These are phyloP conservation scores for Drosophila merina DNA, from an alignment of 2,888 invertebrate species.

Conservation along the genomic window DNA sequence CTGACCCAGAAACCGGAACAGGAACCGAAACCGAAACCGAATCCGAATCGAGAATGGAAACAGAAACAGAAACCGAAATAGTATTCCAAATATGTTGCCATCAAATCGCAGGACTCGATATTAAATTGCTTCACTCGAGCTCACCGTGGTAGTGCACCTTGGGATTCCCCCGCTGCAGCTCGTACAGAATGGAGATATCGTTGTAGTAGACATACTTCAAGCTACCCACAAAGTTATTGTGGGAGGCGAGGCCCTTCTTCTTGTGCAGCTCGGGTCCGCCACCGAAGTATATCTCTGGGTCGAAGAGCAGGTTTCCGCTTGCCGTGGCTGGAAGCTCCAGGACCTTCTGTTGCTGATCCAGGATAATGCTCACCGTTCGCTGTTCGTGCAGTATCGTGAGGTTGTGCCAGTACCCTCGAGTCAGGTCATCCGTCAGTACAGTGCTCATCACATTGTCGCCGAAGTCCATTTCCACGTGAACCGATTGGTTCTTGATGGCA, in stretches of 20 bases:
- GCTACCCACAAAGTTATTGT: conserved; percentile 94
- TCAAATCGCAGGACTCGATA: conserved; percentile 25
- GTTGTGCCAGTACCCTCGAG: conserved; percentile 94
- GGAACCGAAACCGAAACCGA: conserved; percentile 6
- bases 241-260: conserved; percentile 91
- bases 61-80: conserved; percentile 10
- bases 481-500: conserved; percentile 91
- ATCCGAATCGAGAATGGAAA: neutral
- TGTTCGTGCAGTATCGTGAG: conserved; percentile 93
- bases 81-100: conserved; percentile 22
- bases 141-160: conserved; percentile 91
- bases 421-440: conserved; percentile 88
- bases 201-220: conserved; percentile 97
- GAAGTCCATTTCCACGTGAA: conserved; percentile 94
- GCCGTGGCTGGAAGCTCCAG: conserved; percentile 87
- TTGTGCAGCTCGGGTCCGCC: conserved; percentile 93
- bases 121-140: conserved; percentile 44
- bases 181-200: conserved; percentile 95
- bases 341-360: conserved; percentile 89
- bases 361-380: conserved; percentile 88
- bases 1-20: conserved; percentile 69
- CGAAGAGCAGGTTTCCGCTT: conserved; percentile 91
- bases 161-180: conserved; percentile 92
- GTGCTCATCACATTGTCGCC: conserved; percentile 91
- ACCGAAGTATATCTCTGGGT: conserved; percentile 96